These are phyloP conservation scores for Acronicta psi DNA, from an alignment of 2,888 invertebrate genomes.

Conservation along the genomic window DNA sequence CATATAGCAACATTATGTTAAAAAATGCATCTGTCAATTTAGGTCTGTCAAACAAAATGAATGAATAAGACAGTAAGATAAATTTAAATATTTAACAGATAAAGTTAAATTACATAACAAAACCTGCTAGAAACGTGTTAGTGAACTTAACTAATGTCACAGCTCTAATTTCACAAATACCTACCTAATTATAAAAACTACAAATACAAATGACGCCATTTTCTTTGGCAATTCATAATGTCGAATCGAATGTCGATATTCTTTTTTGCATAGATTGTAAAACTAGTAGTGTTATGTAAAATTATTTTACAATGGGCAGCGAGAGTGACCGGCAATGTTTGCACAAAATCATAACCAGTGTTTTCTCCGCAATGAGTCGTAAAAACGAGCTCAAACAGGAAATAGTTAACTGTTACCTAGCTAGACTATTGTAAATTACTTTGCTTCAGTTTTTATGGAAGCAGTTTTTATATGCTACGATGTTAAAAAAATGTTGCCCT, in stretches of 20 bases:
- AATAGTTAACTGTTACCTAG: constrained; percentile 5
- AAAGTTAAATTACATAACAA: no score
- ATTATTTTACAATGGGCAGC: constrained; percentile 4
- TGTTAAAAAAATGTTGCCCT: no score
- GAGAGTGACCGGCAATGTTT: constrained; percentile 23
- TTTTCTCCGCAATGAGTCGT: constrained; percentile 39
- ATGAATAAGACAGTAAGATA: no score
- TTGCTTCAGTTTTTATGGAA: no score
- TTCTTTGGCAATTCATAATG: constrained; percentile 22
- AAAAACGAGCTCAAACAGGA: constrained; percentile 23
- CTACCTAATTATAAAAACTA: not conserved
- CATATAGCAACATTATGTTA: not conserved
- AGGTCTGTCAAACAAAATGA: not conserved
- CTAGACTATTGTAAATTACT: not conserved
- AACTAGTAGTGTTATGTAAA: constrained; percentile 18
- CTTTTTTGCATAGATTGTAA: constrained; percentile 16
- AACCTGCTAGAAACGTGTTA: no score
- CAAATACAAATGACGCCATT: constrained; percentile 1
- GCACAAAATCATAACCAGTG: not conserved
- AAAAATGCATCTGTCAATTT: not conserved
- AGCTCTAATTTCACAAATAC: constrained; percentile 14
- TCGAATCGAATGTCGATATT: constrained; percentile 7
- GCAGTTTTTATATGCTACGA: no score
- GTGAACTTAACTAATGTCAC: not conserved
- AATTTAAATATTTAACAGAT: no score